Percentiles rank a stretch among this genome's conserved stretches.
phyloP scores from a whole-genome alignment of 2,888 invertebrate species.

The Tenthredo notha region DNA sequence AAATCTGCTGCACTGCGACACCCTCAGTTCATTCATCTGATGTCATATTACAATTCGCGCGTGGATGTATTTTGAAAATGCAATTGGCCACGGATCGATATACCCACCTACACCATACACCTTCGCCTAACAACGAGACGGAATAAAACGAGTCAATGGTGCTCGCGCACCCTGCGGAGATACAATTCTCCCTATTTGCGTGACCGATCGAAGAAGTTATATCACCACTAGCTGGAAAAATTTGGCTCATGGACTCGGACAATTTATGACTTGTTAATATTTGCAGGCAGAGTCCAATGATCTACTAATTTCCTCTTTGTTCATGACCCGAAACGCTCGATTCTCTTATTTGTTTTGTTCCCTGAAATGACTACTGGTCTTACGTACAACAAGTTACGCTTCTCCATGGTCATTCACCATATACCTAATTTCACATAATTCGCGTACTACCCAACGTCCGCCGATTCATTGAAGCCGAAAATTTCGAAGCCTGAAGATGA shows the following conservation, averaged over 20 bases:
- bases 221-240: neutral
- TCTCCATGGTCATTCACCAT: neutral
- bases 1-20: neutral
- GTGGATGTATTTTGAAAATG: neutral
- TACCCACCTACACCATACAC: neutral
- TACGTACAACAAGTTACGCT: neutral
- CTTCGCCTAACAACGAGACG: neutral
- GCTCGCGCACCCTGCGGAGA: slow-evolving; percentile 44
- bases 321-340: neutral
- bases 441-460: neutral
- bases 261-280: neutral
- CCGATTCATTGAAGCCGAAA: neutral
- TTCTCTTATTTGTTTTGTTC: neutral
- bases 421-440: neutral
- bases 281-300: neutral
- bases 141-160: slow-evolving; percentile 8
- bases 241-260: neutral
- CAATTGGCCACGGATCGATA: slow-evolving; percentile 14
- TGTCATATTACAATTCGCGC: neutral
- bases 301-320: neutral
- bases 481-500: neutral
- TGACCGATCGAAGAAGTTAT: slow-evolving; percentile 18
- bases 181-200: slow-evolving; percentile 10
- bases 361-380: neutral
- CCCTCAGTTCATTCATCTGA: neutral